Percentiles rank a stretch among this genome's conserved stretches.
phyloP scores from a whole-genome alignment of 2,113 vertebrate species.

The Mesembrinibis cayennensis region DNA sequence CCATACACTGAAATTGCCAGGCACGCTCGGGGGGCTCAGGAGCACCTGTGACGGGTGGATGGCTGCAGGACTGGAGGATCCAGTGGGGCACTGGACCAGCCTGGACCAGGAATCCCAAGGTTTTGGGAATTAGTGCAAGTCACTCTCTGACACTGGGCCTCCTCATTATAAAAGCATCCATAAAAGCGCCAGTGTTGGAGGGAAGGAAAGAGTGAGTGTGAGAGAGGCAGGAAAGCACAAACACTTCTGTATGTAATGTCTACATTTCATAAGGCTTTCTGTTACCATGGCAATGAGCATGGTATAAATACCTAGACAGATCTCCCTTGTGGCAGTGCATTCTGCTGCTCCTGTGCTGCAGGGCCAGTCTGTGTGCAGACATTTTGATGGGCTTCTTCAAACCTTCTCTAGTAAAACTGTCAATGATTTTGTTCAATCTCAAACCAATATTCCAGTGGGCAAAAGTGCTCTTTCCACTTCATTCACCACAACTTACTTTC shows the following conservation, averaged over 20 bases:
- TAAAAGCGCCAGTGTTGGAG: not conserved
- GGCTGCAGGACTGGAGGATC: not conserved
- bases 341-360: conserved; percentile 29
- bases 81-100: not conserved
- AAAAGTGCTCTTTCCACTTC: not conserved
- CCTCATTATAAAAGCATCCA: not conserved
- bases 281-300: conserved; percentile 52
- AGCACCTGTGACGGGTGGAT: not conserved
- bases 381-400: conserved; percentile 13
- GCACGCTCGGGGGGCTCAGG: not conserved
- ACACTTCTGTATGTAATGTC: conserved; percentile 25
- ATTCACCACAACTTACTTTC: not conserved
- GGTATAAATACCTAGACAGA: conserved; percentile 50
- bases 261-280: conserved; percentile 43
- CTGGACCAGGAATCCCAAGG: not conserved
- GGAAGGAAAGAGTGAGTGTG: not conserved
- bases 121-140: not conserved
- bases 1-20: not conserved
- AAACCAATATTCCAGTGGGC: not conserved
- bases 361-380: not conserved
- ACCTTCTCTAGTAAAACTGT: not conserved
- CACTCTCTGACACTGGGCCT: not conserved
- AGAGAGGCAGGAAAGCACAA: conserved; percentile 8
- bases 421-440: not conserved
- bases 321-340: conserved; percentile 43